These are phyloP conservation scores for Aphelenchoides bicaudatus DNA, from an alignment of 2,888 invertebrate species.

Conservation along the genomic window DNA sequence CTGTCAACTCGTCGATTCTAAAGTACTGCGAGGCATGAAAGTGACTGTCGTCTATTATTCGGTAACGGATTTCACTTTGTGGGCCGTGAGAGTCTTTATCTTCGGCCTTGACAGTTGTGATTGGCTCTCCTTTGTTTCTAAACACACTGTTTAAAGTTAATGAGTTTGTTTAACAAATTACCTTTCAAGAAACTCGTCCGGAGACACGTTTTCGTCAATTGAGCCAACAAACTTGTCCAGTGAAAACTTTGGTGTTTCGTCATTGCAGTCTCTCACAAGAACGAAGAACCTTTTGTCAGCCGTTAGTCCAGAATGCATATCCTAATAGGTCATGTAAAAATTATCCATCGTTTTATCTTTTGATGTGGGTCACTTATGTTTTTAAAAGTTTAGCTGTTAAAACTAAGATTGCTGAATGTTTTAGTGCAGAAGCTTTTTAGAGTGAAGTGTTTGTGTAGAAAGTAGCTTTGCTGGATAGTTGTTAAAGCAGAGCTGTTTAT, in stretches of 20 bases:
- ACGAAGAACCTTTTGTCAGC: slow-evolving; percentile 86
- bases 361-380: too few species aligned
- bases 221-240: slow-evolving; percentile 58
- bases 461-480: too few species aligned
- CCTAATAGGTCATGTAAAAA: slow-evolving; percentile 36
- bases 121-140: too few species aligned
- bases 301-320: slow-evolving; percentile 47
- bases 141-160: too few species aligned
- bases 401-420: not conserved
- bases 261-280: slow-evolving; percentile 90
- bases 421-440: not conserved
- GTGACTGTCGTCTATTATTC: slow-evolving; percentile 51
- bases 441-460: too few species aligned
- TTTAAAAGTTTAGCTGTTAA: too few species aligned
- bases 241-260: slow-evolving; percentile 70
- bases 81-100: slow-evolving; percentile 51
- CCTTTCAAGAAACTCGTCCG: slow-evolving; percentile 48
- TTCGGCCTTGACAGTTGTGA: slow-evolving; percentile 48
- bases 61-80: slow-evolving; percentile 52
- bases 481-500: too few species aligned
- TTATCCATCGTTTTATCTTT: too few species aligned
- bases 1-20: slow-evolving; percentile 89
- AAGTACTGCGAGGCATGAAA: slow-evolving; percentile 66
- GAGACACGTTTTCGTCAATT: slow-evolving; percentile 54
- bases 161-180: too few species aligned